Evolutionary conservation across 2,113 vertebrate species (phyloP).

Genomic region (Ia io): DNA sequence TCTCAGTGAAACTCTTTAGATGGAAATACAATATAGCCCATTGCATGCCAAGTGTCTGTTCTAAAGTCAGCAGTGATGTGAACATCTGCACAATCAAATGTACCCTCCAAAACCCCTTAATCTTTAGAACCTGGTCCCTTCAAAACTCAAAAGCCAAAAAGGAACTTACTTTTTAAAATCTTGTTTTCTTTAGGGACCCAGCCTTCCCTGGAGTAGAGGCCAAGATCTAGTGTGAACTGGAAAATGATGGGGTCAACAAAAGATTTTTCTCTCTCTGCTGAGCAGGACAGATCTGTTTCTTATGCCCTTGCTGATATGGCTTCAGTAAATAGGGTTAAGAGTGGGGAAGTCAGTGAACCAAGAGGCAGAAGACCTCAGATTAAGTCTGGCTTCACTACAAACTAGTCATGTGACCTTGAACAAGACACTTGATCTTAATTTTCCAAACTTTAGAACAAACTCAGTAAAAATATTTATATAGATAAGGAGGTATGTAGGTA

Average conservation of each 20-base stretch:
- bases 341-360: neutral
- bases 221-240: neutral
- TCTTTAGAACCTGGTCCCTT: neutral
- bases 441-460: slow-evolving; percentile 9
- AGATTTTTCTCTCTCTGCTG: neutral
- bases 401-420: neutral
- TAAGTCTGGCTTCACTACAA: neutral
- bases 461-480: neutral
- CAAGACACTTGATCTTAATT: neutral
- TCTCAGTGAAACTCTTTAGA: neutral
- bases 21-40: neutral
- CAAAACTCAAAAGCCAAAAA: neutral
- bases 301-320: neutral
- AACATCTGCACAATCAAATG: neutral
- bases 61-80: neutral
- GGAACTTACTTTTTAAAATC: neutral
- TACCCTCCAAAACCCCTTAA: neutral
- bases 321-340: neutral
- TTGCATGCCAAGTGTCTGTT: neutral
- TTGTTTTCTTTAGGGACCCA: neutral
- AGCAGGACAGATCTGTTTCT: neutral
- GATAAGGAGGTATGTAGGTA: neutral
- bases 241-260: neutral
- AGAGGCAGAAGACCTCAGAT: neutral
- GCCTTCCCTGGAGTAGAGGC: neutral